Percentiles rank a stretch among this genome's conserved stretches.
Conservation (phyloP, 2,113 vertebrate genomes). For the Neolamprologus modestus region DNA sequence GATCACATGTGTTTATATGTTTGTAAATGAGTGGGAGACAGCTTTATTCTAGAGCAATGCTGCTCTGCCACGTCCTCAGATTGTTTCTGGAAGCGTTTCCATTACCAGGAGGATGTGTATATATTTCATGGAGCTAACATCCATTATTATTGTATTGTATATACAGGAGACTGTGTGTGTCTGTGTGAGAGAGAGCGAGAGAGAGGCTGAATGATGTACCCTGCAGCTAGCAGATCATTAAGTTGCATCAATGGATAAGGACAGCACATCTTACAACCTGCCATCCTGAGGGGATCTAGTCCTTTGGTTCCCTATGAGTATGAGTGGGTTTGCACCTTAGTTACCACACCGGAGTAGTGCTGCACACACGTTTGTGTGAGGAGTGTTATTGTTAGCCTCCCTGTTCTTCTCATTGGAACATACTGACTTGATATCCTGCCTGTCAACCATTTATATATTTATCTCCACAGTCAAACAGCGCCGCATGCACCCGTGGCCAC, state of each 20-base stretch:
- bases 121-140: background rate
- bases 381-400: slow-evolving; percentile 3
- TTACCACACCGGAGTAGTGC: background rate
- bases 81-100: background rate
- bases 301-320: background rate
- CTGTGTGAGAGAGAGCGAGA: background rate
- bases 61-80: background rate
- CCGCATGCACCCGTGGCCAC: slow-evolving; percentile 5
- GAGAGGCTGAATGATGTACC: background rate
- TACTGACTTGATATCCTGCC: background rate
- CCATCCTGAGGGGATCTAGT: background rate
- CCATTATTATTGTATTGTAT: background rate
- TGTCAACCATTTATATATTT: slow-evolving; percentile 53
- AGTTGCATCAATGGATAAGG: background rate
- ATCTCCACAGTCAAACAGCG: slow-evolving; percentile 40
- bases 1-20: background rate
- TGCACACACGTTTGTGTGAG: background rate
- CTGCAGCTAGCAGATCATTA: background rate
- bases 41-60: background rate
- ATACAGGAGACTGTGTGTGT: background rate
- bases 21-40: background rate
- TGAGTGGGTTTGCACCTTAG: background rate
- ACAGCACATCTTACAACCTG: background rate
- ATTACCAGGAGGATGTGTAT: background rate
- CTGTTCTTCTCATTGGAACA: background rate